Percentiles rank a stretch among this genome's conserved stretches.
phyloP scores from a whole-genome alignment of 2,888 invertebrate species.

The Platycnemis pennipes region DNA sequence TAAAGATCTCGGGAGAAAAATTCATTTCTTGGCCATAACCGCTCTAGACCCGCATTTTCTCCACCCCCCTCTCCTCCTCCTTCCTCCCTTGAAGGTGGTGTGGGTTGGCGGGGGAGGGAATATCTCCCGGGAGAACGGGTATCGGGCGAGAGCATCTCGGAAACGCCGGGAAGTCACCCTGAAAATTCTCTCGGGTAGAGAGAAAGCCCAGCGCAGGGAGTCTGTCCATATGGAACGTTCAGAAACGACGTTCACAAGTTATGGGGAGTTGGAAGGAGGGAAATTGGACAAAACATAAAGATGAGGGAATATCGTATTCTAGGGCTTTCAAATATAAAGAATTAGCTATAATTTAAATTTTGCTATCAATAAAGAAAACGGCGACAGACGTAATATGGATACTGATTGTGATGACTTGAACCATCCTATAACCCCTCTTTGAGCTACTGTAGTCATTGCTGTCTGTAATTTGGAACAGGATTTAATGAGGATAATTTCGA shows the following conservation, averaged over 20 bases:
- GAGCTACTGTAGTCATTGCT: no score
- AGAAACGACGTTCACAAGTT: neutral
- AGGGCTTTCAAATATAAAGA: no score
- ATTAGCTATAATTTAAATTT: no score
- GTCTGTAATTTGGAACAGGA: no score
- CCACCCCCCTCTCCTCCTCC: neutral
- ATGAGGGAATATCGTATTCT: no score
- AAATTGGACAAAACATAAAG: neutral
- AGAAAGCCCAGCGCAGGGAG: neutral
- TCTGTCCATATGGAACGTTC: neutral
- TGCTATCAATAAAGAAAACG: no score
- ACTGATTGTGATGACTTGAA: no score
- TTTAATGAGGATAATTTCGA: no score
- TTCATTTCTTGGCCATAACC: slow-evolving; percentile 5
- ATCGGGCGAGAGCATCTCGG: neutral
- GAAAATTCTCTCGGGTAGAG: neutral
- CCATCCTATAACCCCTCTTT: no score
- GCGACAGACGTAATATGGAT: no score
- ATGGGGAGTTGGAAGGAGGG: no score
- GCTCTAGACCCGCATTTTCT: neutral
- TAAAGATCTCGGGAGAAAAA: neutral
- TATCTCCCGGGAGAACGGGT: neutral
- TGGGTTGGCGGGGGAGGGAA: neutral
- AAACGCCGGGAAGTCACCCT: neutral
- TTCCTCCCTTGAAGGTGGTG: neutral